phyloP scores from a whole-genome alignment of 2,797 vertebrate species.

The Acridotheres tristis region DNA sequence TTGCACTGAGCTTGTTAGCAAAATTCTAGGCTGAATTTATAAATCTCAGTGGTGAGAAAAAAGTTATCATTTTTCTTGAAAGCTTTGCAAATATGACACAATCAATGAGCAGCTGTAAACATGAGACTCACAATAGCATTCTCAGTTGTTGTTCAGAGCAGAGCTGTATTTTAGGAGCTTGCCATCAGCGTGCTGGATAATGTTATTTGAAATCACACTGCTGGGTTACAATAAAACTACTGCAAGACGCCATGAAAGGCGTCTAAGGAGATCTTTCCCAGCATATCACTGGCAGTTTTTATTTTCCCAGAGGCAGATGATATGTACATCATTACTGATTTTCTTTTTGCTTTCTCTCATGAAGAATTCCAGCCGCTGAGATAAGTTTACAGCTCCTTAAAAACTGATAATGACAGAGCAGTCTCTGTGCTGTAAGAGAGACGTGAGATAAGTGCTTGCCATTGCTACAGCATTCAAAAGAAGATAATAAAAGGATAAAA shows the following conservation, averaged over 20 bases:
- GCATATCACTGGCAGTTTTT: conserved; percentile 67
- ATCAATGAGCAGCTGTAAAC: conserved; percentile 30
- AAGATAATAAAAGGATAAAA: conserved; percentile 52
- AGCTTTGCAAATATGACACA: conserved; percentile 16
- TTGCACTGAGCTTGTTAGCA: background rate
- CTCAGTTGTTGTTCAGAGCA: background rate
- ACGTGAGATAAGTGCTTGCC: conserved; percentile 38
- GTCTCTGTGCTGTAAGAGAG: conserved; percentile 50
- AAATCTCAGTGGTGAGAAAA: background rate
- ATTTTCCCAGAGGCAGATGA: conserved; percentile 68
- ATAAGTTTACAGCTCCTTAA: conserved; percentile 59
- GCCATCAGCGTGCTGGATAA: background rate
- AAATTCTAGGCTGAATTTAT: background rate
- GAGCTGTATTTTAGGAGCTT: conserved; percentile 44
- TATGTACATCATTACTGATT: conserved; percentile 46
- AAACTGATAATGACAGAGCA: conserved; percentile 62
- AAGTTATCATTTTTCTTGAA: conserved; percentile 11
- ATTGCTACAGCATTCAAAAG: conserved; percentile 32
- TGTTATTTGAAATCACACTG: conserved; percentile 42
- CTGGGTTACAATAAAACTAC: conserved; percentile 41
- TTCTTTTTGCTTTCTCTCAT: background rate
- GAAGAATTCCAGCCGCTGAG: conserved; percentile 52
- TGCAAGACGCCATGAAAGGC: conserved; percentile 40
- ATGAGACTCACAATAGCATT: background rate
- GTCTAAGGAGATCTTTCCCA: conserved; percentile 61